phyloP scores from a whole-genome alignment of 2,888 invertebrate genomes.

The Chironomus tentans region DNA sequence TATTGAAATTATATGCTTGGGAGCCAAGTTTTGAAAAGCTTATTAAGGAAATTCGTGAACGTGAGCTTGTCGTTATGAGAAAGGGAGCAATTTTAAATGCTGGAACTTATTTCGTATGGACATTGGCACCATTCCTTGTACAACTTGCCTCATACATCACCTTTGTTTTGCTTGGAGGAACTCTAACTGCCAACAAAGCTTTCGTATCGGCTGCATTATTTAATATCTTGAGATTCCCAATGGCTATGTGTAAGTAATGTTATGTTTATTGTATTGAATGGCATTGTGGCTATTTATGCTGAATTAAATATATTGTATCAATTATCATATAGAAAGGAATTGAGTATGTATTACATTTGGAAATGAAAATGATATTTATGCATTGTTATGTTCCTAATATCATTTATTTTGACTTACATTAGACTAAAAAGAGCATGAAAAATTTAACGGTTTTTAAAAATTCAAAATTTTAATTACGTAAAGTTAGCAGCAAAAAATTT shows the following conservation, averaged over 20 bases:
- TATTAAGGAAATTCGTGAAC: constrained; percentile 46
- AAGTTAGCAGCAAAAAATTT: no score
- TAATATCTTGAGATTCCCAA: constrained; percentile 48
- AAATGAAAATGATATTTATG: no score
- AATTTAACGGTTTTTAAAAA: no score
- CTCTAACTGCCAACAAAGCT: constrained; percentile 44
- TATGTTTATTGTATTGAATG: background rate
- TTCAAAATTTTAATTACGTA: no score
- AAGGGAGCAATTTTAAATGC: constrained; percentile 48
- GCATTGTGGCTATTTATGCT: background rate
- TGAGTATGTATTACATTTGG: background rate
- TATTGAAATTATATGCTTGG: constrained; percentile 54
- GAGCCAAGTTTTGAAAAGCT: constrained; percentile 50
- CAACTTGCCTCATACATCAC: constrained; percentile 37
- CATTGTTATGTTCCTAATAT: no score
- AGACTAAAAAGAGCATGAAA: background rate
- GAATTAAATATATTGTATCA: no score
- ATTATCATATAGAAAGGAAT: no score
- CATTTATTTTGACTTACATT: no score
- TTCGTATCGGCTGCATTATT: constrained; percentile 51
- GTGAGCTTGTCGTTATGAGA: constrained; percentile 49
- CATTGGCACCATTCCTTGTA: constrained; percentile 53
- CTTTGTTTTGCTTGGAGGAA: constrained; percentile 39
- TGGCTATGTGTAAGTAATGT: constrained; percentile 38
- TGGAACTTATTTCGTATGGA: constrained; percentile 50